Percentiles rank a stretch among this genome's conserved stretches.
phyloP scores from a whole-genome alignment of 2,113 vertebrate genomes.

The Antechinus stuartii region DNA sequence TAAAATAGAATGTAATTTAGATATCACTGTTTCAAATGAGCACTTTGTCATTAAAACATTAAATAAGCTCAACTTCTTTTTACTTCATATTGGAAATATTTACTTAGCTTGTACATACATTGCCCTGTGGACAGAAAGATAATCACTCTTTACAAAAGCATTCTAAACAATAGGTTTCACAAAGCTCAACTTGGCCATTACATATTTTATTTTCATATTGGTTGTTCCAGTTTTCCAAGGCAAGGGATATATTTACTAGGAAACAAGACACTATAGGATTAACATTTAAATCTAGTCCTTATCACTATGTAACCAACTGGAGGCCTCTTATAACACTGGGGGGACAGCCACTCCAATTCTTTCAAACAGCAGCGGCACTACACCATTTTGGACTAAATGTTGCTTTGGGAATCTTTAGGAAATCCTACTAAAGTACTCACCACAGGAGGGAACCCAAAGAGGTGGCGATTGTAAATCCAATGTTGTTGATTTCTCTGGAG shows the following conservation, averaged over 20 bases:
- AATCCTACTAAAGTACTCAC: not conserved
- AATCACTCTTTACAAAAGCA: slow-evolving; percentile 7
- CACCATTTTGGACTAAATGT: not conserved
- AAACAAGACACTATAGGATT: slow-evolving; percentile 23
- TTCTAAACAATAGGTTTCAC: not conserved
- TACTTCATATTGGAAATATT: slow-evolving; percentile 38
- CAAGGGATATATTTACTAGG: slow-evolving; percentile 24
- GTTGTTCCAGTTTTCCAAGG: slow-evolving; percentile 32
- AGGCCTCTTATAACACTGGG: not conserved
- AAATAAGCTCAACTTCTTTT: slow-evolving; percentile 52
- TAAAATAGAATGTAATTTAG: not conserved
- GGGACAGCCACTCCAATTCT: not conserved
- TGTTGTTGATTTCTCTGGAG: not conserved
- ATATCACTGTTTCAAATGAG: slow-evolving; percentile 37
- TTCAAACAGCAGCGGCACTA: not conserved
- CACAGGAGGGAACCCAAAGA: not conserved
- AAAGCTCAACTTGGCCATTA: not conserved
- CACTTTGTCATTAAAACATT: slow-evolving; percentile 34
- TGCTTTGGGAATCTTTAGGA: not conserved
- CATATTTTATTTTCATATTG: slow-evolving; percentile 59
- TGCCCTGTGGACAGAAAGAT: slow-evolving; percentile 1
- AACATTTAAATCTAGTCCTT: not conserved
- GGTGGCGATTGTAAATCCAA: not conserved
- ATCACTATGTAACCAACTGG: not conserved
- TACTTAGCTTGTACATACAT: slow-evolving; percentile 36